Evolutionary conservation across 1,140 invertebrate species (phyloP), one percentile per base, ranked within the genome.

Genomic region (Chelonus insularis): DNA sequence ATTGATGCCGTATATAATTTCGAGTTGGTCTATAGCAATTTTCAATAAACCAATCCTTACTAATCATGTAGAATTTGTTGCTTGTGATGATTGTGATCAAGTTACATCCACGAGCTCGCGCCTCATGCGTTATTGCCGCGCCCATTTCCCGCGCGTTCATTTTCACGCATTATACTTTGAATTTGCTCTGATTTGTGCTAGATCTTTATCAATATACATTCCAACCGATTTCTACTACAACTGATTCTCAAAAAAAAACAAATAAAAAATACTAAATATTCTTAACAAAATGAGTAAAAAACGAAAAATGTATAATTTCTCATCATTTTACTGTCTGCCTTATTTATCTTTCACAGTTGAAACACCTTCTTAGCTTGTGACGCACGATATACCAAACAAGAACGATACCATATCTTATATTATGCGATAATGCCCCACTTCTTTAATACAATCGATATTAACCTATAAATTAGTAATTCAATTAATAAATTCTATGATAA

Each of bases 51-150:
- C 78, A 79, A 61, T 80, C 77, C 54, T 80, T 81, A 37, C 65
- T 72, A 39, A 66, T 55, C 39, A 80, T 62, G 58, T 81, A 81
- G 57, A 69, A 69, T 64, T 72, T 77, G 71, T 74, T 79, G 60
- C 77, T 81, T 23, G 79, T 79, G 58, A 81, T 67, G 29, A 79
- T 68, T 32, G 78, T 81, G 70, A 81, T 73, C 56, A 79, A 64
- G 65, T 72, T 72, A 69, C 79, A 81, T 18, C 76, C 73, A 55
- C 62, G 66, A 14, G 72, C 25, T 16, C 78, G 74, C 14, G 68
- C 69, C 16, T 74, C 73, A 63, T 74, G 61, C 18, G 72, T 48
- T 36, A 76, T 57, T 11, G 64, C 63, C 41, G 68, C 73, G 45
- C 74, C 63, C 52, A 74, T 63, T 63, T 73, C 68, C 55, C 70